A percentile compares a stretch with the other conserved stretches of the same genome.
Evolutionary conservation across 2,888 invertebrate genomes (phyloP).

Genomic region (Linnaemya vulpina): DNA sequence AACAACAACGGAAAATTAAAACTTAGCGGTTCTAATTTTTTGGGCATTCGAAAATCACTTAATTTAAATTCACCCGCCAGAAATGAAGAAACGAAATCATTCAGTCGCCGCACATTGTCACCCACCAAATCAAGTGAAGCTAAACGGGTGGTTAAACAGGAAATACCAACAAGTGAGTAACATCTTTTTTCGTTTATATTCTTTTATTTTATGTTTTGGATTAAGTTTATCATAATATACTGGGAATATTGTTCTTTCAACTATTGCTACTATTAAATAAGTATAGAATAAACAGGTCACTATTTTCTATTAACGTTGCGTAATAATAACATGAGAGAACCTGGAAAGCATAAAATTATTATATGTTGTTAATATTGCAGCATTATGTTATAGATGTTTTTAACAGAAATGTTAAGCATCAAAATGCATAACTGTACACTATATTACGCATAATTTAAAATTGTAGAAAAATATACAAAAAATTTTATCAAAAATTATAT

Average conservation of each 20-base stretch:
- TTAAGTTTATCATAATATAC: background rate
- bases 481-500: too few species aligned
- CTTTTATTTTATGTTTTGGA: background rate
- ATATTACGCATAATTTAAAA: too few species aligned
- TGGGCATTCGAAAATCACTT: conserved; percentile 61
- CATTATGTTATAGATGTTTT: too few species aligned
- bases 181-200: background rate
- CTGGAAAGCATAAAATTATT: too few species aligned
- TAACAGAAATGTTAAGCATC: too few species aligned
- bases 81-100: conserved; percentile 61
- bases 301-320: background rate
- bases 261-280: too few species aligned
- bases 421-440: too few species aligned
- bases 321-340: too few species aligned
- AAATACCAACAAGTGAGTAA: conserved; percentile 71
- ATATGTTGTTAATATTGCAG: too few species aligned
- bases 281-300: too few species aligned
- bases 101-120: conserved; percentile 70
- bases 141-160: conserved; percentile 70
- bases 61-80: conserved; percentile 52
- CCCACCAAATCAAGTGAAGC: conserved; percentile 73
- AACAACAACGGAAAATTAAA: conserved; percentile 42
- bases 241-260: background rate
- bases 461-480: too few species aligned
- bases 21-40: conserved; percentile 59